Evolutionary conservation across 2,797 vertebrate species (phyloP).

Genomic region (Pangasius mekongensis): DNA sequence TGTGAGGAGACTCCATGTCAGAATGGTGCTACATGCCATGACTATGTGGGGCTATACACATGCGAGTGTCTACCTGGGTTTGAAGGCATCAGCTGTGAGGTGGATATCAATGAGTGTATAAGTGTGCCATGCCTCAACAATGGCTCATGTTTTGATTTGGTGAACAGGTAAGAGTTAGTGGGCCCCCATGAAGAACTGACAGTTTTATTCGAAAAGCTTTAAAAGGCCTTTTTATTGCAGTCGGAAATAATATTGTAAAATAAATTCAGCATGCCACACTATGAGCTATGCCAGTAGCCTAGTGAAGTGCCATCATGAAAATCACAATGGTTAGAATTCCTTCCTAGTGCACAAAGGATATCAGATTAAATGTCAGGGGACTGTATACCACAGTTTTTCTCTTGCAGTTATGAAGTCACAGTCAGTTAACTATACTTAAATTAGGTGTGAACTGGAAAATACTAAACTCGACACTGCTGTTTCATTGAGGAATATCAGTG

Average conservation of each 20-base stretch:
- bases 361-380: not conserved
- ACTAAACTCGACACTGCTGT: not conserved
- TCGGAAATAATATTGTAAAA: not conserved
- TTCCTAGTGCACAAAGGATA: not conserved
- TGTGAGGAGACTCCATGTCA: constrained; percentile 85
- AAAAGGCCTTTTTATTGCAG: not conserved
- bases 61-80: constrained; percentile 86
- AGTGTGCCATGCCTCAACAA: constrained; percentile 83
- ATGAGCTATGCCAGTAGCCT: not conserved
- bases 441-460: not conserved
- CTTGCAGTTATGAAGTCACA: not conserved
- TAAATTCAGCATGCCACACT: not conserved
- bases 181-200: not conserved
- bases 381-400: not conserved
- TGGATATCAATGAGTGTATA: constrained; percentile 87
- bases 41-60: constrained; percentile 82
- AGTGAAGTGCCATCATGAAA: not conserved
- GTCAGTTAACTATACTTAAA: not conserved
- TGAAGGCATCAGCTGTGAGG: constrained; percentile 81
- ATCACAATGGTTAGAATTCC: constrained; percentile 6
- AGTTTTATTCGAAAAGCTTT: not conserved
- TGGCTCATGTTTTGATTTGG: constrained; percentile 80
- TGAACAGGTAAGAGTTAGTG: constrained; percentile 81
- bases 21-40: constrained; percentile 81
- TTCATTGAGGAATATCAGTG: not conserved